These are phyloP conservation scores for Natator depressus DNA, from an alignment of 2,113 vertebrate genomes.

Conservation along the genomic window DNA sequence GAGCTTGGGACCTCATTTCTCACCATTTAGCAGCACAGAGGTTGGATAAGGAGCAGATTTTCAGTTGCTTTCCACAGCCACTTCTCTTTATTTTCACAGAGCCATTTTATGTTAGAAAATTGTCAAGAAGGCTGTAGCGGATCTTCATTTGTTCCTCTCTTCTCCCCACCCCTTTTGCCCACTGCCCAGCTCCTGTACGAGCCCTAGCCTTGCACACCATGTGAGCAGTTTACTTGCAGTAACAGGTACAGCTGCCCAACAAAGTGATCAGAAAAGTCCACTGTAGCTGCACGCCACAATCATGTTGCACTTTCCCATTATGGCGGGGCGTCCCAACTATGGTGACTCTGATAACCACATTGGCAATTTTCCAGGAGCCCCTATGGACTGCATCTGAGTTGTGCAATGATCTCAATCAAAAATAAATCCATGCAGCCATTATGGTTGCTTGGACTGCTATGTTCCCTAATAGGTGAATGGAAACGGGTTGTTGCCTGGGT, in stretches of 20 bases:
- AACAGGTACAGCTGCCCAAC: neutral
- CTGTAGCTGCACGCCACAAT: neutral
- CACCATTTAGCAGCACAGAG: conserved; percentile 58
- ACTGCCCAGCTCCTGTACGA: neutral
- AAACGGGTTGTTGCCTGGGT: conserved; percentile 43
- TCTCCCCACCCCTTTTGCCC: neutral
- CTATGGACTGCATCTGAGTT: neutral
- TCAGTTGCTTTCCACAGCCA: conserved; percentile 64
- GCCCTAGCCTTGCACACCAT: neutral
- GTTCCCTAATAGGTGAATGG: neutral
- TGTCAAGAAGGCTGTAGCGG: conserved; percentile 1
- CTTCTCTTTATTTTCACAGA: conserved; percentile 33
- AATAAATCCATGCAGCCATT: neutral
- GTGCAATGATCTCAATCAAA: neutral
- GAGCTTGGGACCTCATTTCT: conserved; percentile 60
- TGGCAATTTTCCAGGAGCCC: neutral
- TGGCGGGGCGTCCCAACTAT: neutral
- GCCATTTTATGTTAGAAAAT: conserved; percentile 59
- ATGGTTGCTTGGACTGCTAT: neutral
- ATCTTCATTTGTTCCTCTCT: neutral
- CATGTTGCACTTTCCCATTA: neutral
- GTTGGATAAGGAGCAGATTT: conserved; percentile 70
- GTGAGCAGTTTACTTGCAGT: neutral
- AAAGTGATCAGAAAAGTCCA: neutral
- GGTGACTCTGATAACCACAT: neutral